A percentile compares a stretch with the other conserved stretches of the same genome.
phyloP scores from a whole-genome alignment of 2,888 invertebrate genomes.

The Chesias legatella region DNA sequence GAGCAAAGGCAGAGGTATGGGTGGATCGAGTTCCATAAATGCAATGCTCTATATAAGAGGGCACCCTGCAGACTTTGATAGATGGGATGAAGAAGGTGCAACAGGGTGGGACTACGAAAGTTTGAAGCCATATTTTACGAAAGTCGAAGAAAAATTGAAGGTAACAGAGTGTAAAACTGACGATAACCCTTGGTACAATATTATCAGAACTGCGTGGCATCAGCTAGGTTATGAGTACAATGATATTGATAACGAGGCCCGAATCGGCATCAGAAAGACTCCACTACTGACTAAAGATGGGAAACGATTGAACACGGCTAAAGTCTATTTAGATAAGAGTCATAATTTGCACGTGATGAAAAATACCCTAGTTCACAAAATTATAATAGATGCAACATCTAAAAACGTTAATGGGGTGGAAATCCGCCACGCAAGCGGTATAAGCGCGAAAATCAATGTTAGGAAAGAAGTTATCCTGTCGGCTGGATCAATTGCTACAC shows the following conservation, averaged over 20 bases:
- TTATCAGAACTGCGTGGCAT: slow-evolving; percentile 46
- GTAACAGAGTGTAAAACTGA: slow-evolving; percentile 1
- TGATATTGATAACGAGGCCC: slow-evolving; percentile 43
- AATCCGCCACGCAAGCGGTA: slow-evolving; percentile 49
- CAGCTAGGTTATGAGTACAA: slow-evolving; percentile 51
- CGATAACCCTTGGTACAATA: slow-evolving; percentile 36
- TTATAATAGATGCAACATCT: slow-evolving; percentile 66
- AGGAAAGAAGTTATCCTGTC: slow-evolving; percentile 73
- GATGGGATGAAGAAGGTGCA: slow-evolving; percentile 77
- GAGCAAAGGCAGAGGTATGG: slow-evolving; percentile 84
- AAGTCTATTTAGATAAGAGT: slow-evolving; percentile 28
- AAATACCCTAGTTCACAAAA: slow-evolving; percentile 66
- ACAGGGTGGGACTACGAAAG: slow-evolving; percentile 70
- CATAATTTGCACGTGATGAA: slow-evolving; percentile 63
- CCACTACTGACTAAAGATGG: slow-evolving; percentile 52
- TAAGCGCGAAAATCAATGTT: slow-evolving; percentile 44
- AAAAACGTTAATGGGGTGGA: slow-evolving; percentile 58
- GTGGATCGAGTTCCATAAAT: slow-evolving; percentile 81
- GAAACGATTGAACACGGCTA: slow-evolving; percentile 64
- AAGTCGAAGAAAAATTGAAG: slow-evolving; percentile 28
- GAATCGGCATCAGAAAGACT: slow-evolving; percentile 67
- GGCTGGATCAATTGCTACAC: slow-evolving; percentile 70
- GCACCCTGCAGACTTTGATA: slow-evolving; percentile 72
- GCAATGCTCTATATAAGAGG: slow-evolving; percentile 82
- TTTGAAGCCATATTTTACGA: slow-evolving; percentile 39